Percentiles rank a stretch among this genome's conserved stretches.
Conservation (phyloP, 2,888 invertebrate species). For the Spodoptera littoralis region DNA sequence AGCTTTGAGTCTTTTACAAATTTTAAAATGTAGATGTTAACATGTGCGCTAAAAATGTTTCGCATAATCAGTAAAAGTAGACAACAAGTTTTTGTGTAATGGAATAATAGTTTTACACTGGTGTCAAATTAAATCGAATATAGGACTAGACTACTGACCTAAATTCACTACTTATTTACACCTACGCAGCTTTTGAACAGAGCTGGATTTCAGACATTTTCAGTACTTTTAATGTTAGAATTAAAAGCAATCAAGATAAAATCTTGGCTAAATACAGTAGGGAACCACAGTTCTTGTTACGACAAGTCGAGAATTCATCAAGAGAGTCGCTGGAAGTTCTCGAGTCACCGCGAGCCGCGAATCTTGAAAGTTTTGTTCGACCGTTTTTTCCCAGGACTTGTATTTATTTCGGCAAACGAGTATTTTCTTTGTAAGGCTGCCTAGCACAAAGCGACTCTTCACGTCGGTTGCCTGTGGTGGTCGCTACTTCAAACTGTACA, state of each 20-base stretch:
- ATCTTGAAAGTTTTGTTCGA: conserved; percentile 50
- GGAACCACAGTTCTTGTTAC: conserved; percentile 15
- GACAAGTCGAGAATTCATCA: conserved; percentile 48
- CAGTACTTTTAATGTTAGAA: too few species aligned
- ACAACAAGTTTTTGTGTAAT: too few species aligned
- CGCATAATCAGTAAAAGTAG: too few species aligned
- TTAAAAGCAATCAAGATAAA: too few species aligned
- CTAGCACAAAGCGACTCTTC: conserved; percentile 44
- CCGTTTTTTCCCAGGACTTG: conserved; percentile 43
- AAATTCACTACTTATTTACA: too few species aligned
- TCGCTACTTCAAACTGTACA: conserved; percentile 10
- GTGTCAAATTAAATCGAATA: too few species aligned
- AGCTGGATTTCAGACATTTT: too few species aligned
- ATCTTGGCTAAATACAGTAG: conserved; percentile 1
- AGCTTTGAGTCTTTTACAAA: conserved; percentile 6
- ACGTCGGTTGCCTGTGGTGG: conserved; percentile 33
- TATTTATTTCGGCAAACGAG: conserved; percentile 47
- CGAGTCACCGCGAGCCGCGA: conserved; percentile 38
- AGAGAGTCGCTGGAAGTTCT: conserved; percentile 38
- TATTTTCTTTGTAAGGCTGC: conserved; percentile 44
- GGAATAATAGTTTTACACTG: too few species aligned
- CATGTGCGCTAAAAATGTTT: too few species aligned
- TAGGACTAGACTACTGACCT: too few species aligned
- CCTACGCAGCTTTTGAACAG: too few species aligned
- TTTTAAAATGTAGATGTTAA: too few species aligned